Evolutionary conservation across 2,113 vertebrate genomes (phyloP), one percentile per base, ranked within the genome.

Genomic region (Pomatorhinus ruficollis): DNA sequence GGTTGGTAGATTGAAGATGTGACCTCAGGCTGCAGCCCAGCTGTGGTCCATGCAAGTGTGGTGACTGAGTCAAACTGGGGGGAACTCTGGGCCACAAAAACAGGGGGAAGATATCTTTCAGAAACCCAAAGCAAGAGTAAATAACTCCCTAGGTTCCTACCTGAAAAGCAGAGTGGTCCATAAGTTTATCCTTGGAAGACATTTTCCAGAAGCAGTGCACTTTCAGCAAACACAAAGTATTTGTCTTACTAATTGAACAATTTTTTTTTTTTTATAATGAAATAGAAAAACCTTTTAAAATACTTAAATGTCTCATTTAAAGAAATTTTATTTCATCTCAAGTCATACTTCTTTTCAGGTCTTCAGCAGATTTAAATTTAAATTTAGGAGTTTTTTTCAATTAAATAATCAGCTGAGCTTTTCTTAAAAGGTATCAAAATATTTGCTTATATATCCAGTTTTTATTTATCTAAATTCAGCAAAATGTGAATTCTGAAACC

Each of bases 11-110:
- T 7, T 20, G 64, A 74, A 71, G 18, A 4, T 7, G 5, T 47
- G 24, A 30, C 53, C 57, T 35, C 7, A 37, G 31, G 25, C 2
- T 10, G 24, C 28, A 57, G 28, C 22, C 13, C 14, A 27, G 15
- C 3, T 4, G 0, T 37, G 45, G 6, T 33, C 12, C 11, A 9
- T 12, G 8, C 5, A 60, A 30, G 2, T 4, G 18, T 11, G 12
- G 47, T 54, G 45, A 31, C 40, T 35, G 30, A 35, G 37, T 33
- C 16, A 53, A 53, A 65, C 8, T 8, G 9, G 5, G 9, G 4
- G 3, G 3, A 9, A 7, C 14, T 61, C 27, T 11, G 21, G 28
- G 25, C 18, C 33, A 45, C 17, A n/a, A 35, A 57, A 47, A 4
- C 1, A 1, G 9, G 37, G 22, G 4, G 3, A 22, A 47, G 15